Percentiles rank a stretch among this genome's conserved stretches.
These are phyloP conservation scores for Nephrotoma flavescens DNA, from an alignment of 2,888 invertebrate species.

Conservation along the genomic window DNA sequence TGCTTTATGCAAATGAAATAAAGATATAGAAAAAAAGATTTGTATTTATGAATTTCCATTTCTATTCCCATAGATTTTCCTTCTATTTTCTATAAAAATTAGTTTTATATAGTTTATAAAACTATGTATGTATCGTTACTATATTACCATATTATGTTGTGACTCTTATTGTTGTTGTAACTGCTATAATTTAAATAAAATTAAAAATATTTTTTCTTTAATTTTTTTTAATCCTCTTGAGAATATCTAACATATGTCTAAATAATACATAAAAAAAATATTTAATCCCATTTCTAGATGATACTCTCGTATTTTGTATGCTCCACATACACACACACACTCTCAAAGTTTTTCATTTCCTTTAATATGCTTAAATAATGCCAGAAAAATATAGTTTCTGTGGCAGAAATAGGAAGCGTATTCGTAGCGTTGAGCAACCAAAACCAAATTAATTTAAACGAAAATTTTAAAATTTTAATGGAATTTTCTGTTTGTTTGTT, in stretches of 20 bases:
- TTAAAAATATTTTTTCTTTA: not conserved
- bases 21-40: not conserved
- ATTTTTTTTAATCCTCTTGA: not conserved
- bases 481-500: not conserved
- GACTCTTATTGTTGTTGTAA: not conserved
- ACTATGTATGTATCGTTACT: not conserved
- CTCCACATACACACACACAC: not conserved
- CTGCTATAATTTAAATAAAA: not conserved
- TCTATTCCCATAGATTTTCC: not conserved
- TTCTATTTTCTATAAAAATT: not conserved
- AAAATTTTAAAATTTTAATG: not conserved
- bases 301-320: not conserved
- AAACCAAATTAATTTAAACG: not conserved
- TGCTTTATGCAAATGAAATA: not conserved
- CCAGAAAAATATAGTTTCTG: not conserved
- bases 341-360: not conserved
- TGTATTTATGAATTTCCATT: not conserved
- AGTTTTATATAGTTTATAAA: not conserved
- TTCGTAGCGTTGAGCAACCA: not conserved
- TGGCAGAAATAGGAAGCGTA: not conserved
- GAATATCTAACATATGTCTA: not conserved
- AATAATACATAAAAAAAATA: not conserved
- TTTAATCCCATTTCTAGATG: not conserved
- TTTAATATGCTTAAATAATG: not conserved
- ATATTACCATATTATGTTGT: not conserved